A percentile compares a stretch with the other conserved stretches of the same genome.
Evolutionary conservation across 2,797 vertebrate species (phyloP).

Genomic region (Arremon aurantiirostris): DNA sequence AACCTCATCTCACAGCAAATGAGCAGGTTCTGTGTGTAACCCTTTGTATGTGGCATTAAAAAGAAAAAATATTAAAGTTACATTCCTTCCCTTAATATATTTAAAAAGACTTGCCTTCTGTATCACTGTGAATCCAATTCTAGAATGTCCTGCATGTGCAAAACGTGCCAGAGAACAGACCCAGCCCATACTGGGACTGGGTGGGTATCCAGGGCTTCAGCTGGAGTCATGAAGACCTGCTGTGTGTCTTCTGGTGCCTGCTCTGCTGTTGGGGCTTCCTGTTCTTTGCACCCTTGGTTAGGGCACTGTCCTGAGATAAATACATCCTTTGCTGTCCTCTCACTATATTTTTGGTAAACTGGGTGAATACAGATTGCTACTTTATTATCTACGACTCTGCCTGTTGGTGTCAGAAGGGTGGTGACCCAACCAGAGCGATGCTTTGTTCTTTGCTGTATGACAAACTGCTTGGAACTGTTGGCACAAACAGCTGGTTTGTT

Average conservation of each 20-base stretch:
- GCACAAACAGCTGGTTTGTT: not conserved
- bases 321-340: not conserved
- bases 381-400: not conserved
- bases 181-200: accelerated
- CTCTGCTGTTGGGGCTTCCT: not conserved
- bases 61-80: not conserved
- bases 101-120: not conserved
- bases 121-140: not conserved
- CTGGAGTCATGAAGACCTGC: not conserved
- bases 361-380: not conserved
- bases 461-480: not conserved
- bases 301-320: not conserved
- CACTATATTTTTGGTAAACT: not conserved
- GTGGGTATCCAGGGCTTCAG: accelerated
- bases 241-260: not conserved
- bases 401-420: not conserved
- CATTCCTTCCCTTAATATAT: not conserved
- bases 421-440: not conserved
- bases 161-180: accelerated
- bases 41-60: not conserved
- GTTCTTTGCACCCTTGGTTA: not conserved
- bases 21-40: not conserved
- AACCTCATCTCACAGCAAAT: not conserved
- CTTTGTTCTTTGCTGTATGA: not conserved
- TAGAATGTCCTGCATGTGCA: not conserved